Base-by-base conservation (phyloP, 2,888 invertebrate species). In the Drosophila bunnanda region DNA sequence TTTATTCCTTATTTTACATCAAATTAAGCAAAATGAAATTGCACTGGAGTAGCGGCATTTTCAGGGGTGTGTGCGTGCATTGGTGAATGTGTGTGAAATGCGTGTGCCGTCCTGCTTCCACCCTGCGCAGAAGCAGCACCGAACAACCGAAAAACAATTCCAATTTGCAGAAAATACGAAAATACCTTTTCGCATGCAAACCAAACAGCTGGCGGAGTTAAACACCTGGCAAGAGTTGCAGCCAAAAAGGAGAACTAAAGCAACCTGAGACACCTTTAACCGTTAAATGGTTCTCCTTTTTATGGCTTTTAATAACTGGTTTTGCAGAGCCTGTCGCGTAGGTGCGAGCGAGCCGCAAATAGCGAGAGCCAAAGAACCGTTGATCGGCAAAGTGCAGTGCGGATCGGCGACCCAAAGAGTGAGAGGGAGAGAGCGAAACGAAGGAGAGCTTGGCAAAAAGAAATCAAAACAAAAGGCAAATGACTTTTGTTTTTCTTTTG, bases 401-500 rank as follows among this genome's bases (percentile, higher is more conserved):
- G 15, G 50, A 57, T 56, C 56, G 43, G 25, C 38, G 10, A 13
- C 43, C 15, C 36, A 15, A 46, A 17, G 52, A n/a, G 48, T n/a
- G 17, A 30, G 52, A 15, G 46, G 43, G 28, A 41, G 39, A 17
- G 25, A 43, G 28, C 6, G 25, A 25, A 36, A 4, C n/a, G 36
- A 58, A 44, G 13, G 58, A 36, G 36, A 41, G 34, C 34, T 41
- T 32, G 36, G n/a, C 50, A 61, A 74, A 71, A 79, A 54, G 22
- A 57, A 70, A 67, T 55, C 59, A 74, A 68, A 80, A 80, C 62
- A 82, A 72, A 58, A 68, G 59, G 66, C 74, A 62, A 66, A 59
- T 61, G 75, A 73, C 75, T 69, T 74, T 77, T 69, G 38, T 64
- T 56, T 57, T 68, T 68, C 54, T 73, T 68, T 68, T 79, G 78